Evolutionary conservation across 2,797 vertebrate genomes (phyloP), one percentile per base, ranked within the genome.

Genomic region (Enteromius anoplus): DNA sequence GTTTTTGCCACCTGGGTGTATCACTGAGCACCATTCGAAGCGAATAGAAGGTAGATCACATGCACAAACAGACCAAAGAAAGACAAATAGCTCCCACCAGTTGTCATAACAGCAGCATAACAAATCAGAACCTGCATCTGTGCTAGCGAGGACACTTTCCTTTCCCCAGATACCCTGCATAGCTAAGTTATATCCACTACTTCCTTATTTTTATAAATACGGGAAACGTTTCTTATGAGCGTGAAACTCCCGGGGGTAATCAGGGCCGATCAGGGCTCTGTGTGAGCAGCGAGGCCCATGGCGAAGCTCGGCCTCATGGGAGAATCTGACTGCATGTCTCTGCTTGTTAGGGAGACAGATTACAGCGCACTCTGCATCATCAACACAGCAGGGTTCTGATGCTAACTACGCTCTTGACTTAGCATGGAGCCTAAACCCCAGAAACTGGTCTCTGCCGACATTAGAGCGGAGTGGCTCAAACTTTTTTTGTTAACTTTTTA

Each of bases 341-440:
- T 88, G 85, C 89, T 88, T 83, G 87, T 87, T 88, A 85, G 82
- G 71, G 79, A 87, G 86, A 88, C 84, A 84, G 86, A 88, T 88
- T 88, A 87, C 85, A 80, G 72, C 29, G 32, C 75, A 86, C 79
- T 86, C 72, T 72, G 85, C 81, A 80, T 85, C 80, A 86, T 86
- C 75, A 73, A 81, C 84, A 75, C 87, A 85, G 81, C 83, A 80
- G 84, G 78, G 55, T 51, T 62, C 79, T 71, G 73, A 84, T 75
- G 77, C 82, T 86, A 80, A 88, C 84, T 80, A 85, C 32, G 53
- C 58, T 68, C 66, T 85, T 76, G 76, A 69, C 79, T 47, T 75
- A 84, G 82, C 78, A 47, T 66, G 58, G 32, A 66, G 62, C 14
- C 62, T 29, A 53, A 83, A 86, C 69, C 47, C 64, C 47, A 60